Conservation (phyloP, 2,113 vertebrate species). For the Erpornis zantholeuca region DNA sequence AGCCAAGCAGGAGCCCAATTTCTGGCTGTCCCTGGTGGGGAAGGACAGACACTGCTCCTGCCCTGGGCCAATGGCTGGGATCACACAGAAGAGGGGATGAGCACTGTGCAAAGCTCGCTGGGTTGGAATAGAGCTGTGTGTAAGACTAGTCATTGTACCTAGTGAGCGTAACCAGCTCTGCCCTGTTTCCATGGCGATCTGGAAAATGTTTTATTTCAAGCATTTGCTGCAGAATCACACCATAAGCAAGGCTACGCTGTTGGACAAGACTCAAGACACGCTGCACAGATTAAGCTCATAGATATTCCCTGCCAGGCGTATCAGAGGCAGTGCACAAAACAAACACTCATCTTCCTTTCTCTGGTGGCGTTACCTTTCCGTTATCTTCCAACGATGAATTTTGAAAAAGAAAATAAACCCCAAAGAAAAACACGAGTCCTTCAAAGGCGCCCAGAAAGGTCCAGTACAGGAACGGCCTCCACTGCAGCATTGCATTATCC, state of each 20-base stretch:
- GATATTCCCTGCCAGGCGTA: background rate
- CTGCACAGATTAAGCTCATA: background rate
- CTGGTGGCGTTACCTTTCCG: constrained; percentile 81
- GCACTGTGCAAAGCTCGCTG: background rate
- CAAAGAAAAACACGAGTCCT: constrained; percentile 94
- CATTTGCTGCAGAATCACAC: constrained; percentile 26
- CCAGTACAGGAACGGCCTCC: constrained; percentile 92
- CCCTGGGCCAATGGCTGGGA: background rate
- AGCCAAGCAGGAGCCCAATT: accelerated
- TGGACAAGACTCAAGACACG: constrained; percentile 4
- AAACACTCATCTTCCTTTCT: background rate
- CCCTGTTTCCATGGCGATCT: constrained; percentile 31
- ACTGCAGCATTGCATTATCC: constrained; percentile 91
- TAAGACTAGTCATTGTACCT: background rate
- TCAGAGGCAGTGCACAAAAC: background rate
- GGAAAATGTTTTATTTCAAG: background rate
- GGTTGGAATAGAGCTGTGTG: background rate
- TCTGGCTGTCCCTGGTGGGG: background rate
- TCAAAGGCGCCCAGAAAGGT: constrained; percentile 90
- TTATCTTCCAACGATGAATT: constrained; percentile 88
- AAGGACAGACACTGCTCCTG: background rate
- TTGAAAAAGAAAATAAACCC: constrained; percentile 86
- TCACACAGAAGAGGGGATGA: background rate
- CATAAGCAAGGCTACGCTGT: background rate
- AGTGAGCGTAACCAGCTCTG: background rate